Evolutionary conservation across 2,113 vertebrate species (phyloP).

Genomic region (Stictonetta naevosa): DNA sequence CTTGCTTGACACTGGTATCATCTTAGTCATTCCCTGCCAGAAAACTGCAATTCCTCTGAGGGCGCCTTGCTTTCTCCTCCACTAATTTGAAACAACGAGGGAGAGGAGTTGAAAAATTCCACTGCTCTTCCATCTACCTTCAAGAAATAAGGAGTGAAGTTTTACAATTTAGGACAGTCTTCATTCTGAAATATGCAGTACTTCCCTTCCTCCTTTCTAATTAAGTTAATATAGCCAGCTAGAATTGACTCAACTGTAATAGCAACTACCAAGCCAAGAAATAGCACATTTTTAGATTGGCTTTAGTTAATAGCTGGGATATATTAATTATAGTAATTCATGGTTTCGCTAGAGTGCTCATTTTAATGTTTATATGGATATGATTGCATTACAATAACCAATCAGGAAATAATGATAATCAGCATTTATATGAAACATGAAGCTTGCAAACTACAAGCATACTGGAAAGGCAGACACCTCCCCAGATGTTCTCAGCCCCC

Average conservation of each 20-base stretch:
- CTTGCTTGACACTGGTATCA: accelerated
- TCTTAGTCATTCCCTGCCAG: neutral
- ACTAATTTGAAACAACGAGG: neutral
- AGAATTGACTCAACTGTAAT: neutral
- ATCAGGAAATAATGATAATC: neutral
- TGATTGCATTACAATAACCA: neutral
- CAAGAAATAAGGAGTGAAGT: neutral
- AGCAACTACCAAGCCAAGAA: neutral
- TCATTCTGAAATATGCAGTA: neutral
- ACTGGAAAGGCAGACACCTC: neutral
- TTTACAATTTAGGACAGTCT: neutral
- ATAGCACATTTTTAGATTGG: neutral
- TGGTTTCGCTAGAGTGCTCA: neutral
- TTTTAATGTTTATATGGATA: neutral
- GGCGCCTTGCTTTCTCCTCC: neutral
- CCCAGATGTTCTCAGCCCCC: accelerated
- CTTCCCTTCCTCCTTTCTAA: neutral
- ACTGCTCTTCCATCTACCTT: neutral
- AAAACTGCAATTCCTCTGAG: neutral
- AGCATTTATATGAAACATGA: neutral
- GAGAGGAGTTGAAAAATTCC: neutral
- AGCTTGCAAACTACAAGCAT: neutral
- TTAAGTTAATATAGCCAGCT: neutral
- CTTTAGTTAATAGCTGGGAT: neutral
- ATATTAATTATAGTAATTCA: conserved; percentile 29